Percentiles rank a stretch among this genome's conserved stretches.
These are phyloP conservation scores for Deilephila porcellus DNA, from an alignment of 2,888 invertebrate species.

Conservation along the genomic window DNA sequence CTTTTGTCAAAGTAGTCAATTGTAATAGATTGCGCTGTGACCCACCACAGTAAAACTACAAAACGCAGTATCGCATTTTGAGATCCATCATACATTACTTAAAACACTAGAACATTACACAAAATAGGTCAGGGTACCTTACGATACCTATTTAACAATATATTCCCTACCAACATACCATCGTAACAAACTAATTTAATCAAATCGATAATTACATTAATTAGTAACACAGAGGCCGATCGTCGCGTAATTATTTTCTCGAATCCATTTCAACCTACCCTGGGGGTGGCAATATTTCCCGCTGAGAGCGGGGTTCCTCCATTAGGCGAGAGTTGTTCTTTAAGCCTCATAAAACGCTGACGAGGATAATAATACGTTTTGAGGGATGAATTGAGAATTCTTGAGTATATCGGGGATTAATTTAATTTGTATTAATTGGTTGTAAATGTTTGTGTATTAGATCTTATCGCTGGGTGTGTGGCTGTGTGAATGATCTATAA, in stretches of 20 bases:
- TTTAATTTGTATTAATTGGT: no score
- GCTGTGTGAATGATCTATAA: no score
- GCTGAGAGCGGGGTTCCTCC: conserved; percentile 29
- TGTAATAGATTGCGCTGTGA: no score
- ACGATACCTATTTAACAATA: not conserved
- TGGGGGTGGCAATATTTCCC: conserved; percentile 15
- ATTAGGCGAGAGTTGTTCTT: conserved; percentile 27
- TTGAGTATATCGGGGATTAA: not conserved
- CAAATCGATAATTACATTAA: conserved; percentile 27
- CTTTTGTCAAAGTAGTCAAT: no score
- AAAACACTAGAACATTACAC: no score
- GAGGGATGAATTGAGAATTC: not conserved
- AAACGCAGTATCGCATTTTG: no score
- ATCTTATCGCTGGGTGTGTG: no score
- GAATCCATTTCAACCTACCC: conserved; percentile 2
- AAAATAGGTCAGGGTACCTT: no score
- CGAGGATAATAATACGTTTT: conserved; percentile 22
- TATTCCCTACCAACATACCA: not conserved
- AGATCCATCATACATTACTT: no score
- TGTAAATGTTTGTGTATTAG: no score
- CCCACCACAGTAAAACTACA: no score
- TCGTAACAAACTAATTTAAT: not conserved
- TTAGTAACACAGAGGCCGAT: conserved; percentile 26
- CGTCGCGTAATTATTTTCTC: conserved; percentile 28
- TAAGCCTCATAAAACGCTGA: conserved; percentile 27